A percentile compares a stretch with the other conserved stretches of the same genome.
Conservation (phyloP, 2,888 invertebrate genomes). For the Pterobdella sp. region DNA sequence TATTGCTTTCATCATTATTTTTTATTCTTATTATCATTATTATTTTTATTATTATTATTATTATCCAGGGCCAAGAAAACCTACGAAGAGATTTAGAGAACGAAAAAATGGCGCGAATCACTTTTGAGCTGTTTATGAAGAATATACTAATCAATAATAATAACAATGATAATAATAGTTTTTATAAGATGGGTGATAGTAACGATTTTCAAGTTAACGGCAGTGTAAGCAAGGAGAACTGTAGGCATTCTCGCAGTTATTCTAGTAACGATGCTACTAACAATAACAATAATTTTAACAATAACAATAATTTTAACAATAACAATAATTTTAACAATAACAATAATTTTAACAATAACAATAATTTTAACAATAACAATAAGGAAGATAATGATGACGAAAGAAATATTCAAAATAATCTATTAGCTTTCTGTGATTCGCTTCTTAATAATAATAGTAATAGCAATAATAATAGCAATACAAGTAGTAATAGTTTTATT, state of each 20-base stretch:
- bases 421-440: constrained; percentile 6
- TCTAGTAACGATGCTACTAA: not conserved
- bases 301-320: constrained; percentile 10
- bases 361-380: not conserved
- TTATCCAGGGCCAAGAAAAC: constrained; percentile 46
- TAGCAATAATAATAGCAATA: not conserved
- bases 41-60: not conserved
- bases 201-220: not conserved
- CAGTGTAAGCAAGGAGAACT: not conserved
- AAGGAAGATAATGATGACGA: not conserved
- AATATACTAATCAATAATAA: constrained; percentile 25
- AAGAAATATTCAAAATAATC: not conserved
- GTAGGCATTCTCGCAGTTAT: not conserved
- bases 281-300: constrained; percentile 6
- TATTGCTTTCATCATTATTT: not conserved
- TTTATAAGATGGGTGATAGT: constrained; percentile 3
- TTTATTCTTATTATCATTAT: not conserved
- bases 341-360: not conserved
- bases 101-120: constrained; percentile 58
- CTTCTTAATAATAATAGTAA: constrained; percentile 10
- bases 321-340: constrained; percentile 2
- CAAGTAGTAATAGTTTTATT: not conserved
- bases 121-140: constrained; percentile 47
- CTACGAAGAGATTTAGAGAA: constrained; percentile 60
- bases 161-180: constrained; percentile 22